Base-by-base conservation (phyloP, 1,140 invertebrate species). In the Neotoxoptera formosana region DNA sequence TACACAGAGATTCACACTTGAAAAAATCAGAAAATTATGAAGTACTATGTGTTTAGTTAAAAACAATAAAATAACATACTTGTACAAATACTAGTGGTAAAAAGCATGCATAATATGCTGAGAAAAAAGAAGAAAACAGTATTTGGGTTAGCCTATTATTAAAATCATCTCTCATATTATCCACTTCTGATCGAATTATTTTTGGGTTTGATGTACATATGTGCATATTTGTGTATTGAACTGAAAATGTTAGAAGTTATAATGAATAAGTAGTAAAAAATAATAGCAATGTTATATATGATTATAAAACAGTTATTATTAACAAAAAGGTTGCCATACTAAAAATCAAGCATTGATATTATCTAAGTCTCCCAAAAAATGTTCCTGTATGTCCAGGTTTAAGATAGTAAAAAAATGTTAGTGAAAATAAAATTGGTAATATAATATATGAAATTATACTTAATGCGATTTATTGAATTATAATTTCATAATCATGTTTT, bases 31-130 rank as follows among this genome's bases (percentile, higher is more conserved):
- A 84, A 25, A 41, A 84, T 45, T 45, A 84, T 84, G 21, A 84
- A 45, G 11, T 48, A 87, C 45, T 48, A 84, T 45, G 30, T n/a
- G n/a, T 88, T 20, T 23, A 53, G 36, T 23, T 87, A 60, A 21
- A 60, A 94, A 34, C 36, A 56, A 53, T 48, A 86, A 88, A 88
- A 83, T 45, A 92, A 94, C 95, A 95, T 95, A 98, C 97, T 96
- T 97, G 97, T 45, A 97, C 97, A 96, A 99, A 98, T 94, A 97
- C 97, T 94, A 98, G 97, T 0, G 99, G 99, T 45, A 99, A 97
- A 95, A 99, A 97, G 93, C 97, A 97, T 94, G 97, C 97, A 95
- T 99, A 98, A 95, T 99, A 99, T 1, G 98, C 98, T 94, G 97
- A 98, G 4, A 98, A 95, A 83, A 98, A 96, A 3, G 98, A 98